These are phyloP conservation scores for Pelecanus crispus DNA, from an alignment of 2,113 vertebrate species.

Conservation along the genomic window DNA sequence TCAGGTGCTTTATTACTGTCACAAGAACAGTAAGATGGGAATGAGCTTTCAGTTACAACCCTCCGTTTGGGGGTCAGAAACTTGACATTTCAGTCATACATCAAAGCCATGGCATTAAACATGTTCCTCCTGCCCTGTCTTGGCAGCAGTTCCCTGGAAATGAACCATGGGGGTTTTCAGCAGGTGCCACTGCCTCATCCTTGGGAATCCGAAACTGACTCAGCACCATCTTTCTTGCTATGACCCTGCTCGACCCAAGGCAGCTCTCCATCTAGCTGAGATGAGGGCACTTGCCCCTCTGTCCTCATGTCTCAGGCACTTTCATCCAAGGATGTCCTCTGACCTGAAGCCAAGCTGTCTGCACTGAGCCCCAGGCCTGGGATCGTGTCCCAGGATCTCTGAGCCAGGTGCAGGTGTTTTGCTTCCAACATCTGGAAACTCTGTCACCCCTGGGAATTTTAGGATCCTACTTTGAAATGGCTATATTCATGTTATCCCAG, in stretches of 20 bases:
- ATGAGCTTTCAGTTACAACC: not conserved
- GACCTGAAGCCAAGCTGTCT: accelerated
- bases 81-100: not conserved
- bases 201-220: not conserved
- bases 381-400: not conserved
- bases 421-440: not conserved
- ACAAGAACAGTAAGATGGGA: not conserved
- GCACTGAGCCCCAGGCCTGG: not conserved
- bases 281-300: not conserved
- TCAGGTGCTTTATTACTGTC: not conserved
- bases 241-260: accelerated
- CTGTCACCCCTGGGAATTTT: not conserved
- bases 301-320: not conserved
- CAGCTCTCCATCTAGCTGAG: not conserved
- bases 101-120: not conserved
- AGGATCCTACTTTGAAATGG: not conserved
- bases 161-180: not conserved
- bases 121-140: not conserved
- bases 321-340: not conserved
- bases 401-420: not conserved
- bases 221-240: not conserved
- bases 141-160: not conserved
- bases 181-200: not conserved
- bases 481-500: not conserved
- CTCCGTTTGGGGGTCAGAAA: not conserved